A percentile compares a stretch with the other conserved stretches of the same genome.
Conservation (phyloP, 2,113 vertebrate genomes). For the Otolemur garnettii region DNA sequence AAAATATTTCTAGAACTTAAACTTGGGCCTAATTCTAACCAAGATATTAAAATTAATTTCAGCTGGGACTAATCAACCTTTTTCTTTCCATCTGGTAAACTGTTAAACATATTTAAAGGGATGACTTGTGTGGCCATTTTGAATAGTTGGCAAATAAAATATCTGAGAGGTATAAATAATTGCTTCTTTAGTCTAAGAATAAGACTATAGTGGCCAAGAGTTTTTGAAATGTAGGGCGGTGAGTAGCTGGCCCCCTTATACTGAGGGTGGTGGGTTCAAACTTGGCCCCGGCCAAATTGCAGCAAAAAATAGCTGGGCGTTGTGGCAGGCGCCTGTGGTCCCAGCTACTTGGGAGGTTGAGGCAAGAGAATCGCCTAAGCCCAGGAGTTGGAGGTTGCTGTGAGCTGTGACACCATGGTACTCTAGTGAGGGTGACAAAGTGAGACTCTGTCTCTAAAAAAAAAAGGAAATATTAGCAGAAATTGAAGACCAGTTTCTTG, state of each 20-base stretch:
- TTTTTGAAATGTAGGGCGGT: background rate
- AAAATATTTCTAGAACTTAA: slow-evolving; percentile 27
- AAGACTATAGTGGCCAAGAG: slow-evolving; percentile 32
- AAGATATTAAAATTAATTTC: slow-evolving; percentile 57
- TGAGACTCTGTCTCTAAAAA: too few relatives aligned
- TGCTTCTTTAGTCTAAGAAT: background rate
- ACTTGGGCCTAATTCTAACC: slow-evolving; percentile 22
- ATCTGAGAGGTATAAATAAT: slow-evolving; percentile 58
- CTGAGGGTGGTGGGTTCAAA: too few relatives aligned
- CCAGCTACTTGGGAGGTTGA: too few relatives aligned
- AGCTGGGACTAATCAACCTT: background rate
- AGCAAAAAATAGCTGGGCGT: too few relatives aligned
- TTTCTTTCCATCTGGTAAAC: background rate
- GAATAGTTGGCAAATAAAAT: slow-evolving; percentile 28
- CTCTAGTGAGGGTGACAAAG: too few relatives aligned
- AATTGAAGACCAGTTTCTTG: slow-evolving; percentile 5
- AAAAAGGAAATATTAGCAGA: background rate
- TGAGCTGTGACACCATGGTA: too few relatives aligned
- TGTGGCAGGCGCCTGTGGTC: too few relatives aligned
- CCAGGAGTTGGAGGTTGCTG: too few relatives aligned
- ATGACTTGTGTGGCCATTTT: slow-evolving; percentile 33
- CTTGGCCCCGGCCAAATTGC: too few relatives aligned
- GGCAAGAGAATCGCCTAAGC: too few relatives aligned
- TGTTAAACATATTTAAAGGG: background rate
- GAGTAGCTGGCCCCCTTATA: too few relatives aligned